Base-by-base conservation (phyloP, 2,797 vertebrate species). In the Gymnothorax reevesii region DNA sequence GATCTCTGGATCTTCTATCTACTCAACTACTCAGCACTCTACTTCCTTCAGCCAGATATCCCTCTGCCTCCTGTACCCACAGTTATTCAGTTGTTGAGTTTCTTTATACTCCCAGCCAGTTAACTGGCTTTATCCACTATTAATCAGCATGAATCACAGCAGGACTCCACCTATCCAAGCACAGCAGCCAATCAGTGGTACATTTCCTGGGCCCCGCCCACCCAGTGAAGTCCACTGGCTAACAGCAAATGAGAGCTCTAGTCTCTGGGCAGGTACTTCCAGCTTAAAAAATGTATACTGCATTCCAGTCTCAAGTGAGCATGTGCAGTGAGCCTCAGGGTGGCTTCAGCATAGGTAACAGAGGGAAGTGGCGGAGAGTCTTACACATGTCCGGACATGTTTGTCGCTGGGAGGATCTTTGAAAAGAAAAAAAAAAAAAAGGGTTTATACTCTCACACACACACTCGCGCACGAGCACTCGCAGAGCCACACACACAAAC, bases 401-500 rank as follows among this genome's bases (percentile, higher is more conserved):
- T 6, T 42, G 71, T 20, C 8, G 13, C 42, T 15, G 33, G 73
- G 2, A 73, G 27, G 1, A 6, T 4, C 27, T 75, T 20, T 79
- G 75, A 49, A n/a, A n/a, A n/a, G n/a, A n/a, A n/a, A n/a, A n/a
- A n/a, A n/a, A n/a, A n/a, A n/a, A n/a, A n/a, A n/a, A n/a, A n/a
- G n/a, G n/a, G n/a, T n/a, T n/a, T n/a, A n/a, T n/a, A n/a, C n/a
- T n/a, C n/a, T n/a, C n/a, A n/a, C 15, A 69, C 42, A 77, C 60
- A 27, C 79, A 42, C 85, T 52, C 66, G 62, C 83, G 69, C 71
- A 69, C 82, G 15, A 66, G 27, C 71, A 75, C 15, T 59, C 42
- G 69, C 82, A 54, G 69, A 42, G 82, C 27, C 66, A 73, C 85
- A 84, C 71, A 80, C 66, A 33, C 85, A 59, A 59, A 75, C 42